Evolutionary conservation across 2,113 vertebrate species (phyloP), one percentile per base, ranked within the genome.

Genomic region (Crotalus horridus): DNA sequence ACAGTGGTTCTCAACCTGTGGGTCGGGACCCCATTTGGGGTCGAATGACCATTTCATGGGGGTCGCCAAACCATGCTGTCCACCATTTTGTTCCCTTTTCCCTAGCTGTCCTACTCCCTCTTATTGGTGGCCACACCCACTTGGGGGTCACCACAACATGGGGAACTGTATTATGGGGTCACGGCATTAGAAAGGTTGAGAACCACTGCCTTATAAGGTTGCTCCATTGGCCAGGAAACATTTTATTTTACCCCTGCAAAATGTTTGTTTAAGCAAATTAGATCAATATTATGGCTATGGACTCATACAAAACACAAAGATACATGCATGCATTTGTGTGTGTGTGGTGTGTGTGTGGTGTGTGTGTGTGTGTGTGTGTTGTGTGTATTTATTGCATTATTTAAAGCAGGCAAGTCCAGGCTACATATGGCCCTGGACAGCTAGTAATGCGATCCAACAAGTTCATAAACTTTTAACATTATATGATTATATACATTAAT

Each of bases 281-380:
- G 33, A 43, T 64, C 3, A 89, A 46, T 55, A 46, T 29, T 1
- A 0, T 55, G 59, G n/a, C 26, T 13, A 9, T 9, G 29, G 11
- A 89, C 21, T 12, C 61, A n/a, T 5, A 24, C 2, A 56, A 55
- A 56, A 90, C 55, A 21, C 23, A 20, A 7, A 23, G 6, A 26
- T 11, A 6, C 24, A 0, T n/a, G 4, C 1, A 0, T 64, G 26
- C 5, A 1, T 24, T 0, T 24, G 2, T 39, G 39, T 2, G 39
- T 39, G 39, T 39, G 0, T 39, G 39, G 2, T 39, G 39, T 2
- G 39, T 39, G 39, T 39, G 0, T 39, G 39, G 39, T 39, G 39
- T 39, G 39, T 39, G 21, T 59, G 9, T 29, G 3, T 69, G 29
- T 29, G 29, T 69, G 29, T 33, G 12, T 69, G 29, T 74, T 21